Base-by-base conservation (phyloP, 2,113 vertebrate species). In the Chloropsis cyanopogon region DNA sequence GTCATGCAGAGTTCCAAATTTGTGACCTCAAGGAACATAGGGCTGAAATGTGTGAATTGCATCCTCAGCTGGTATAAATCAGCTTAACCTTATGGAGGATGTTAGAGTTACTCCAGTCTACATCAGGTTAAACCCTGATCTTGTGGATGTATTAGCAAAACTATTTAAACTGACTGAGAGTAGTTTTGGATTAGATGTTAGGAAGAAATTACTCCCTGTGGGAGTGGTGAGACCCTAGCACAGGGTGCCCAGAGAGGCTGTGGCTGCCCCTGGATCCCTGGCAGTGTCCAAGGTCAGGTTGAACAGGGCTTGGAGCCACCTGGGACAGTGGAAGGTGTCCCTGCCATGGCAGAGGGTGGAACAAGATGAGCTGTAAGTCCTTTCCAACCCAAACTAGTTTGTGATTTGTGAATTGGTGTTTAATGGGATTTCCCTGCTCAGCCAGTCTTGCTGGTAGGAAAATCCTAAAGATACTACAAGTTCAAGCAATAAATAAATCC, bases 281-380 rank as follows among this genome's bases (percentile, higher is more conserved):
- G n/a, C 0, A 87, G 24, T 47, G 73, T 0, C 41, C 56, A 20
- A 41, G 64, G 24, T 12, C 41, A 63, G 64, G 56, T 0, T 70
- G n/a, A 23, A 13, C 0, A 0, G 47, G 18, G n/a, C 14, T 60
- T 0, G 56, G 41, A 79, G 10, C n/a, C n/a, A 0, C 28, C 39
- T 70, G 47, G 56, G 47, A 29, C 0, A 14, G 28, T 29, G 64
- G 12, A 0, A 60, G 39, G 2, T 26, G 72, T 77, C 54, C 53
- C 37, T 77, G 72, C 11, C 26, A 12, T 18, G 37, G 18, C 37
- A 69, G 39, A 2, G 12, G 28, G 3, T 9, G 4, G 16, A 2
- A n/a, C 0, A 2, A 3, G 23, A 11, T 41, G 64, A 16, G 1
- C 3, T 63, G 53, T 47, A 17, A 41, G 13, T 47, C 12, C 23